Conservation (phyloP, 92 coral and sea anemone genomes). For the Umimayanthus chanpuru region DNA sequence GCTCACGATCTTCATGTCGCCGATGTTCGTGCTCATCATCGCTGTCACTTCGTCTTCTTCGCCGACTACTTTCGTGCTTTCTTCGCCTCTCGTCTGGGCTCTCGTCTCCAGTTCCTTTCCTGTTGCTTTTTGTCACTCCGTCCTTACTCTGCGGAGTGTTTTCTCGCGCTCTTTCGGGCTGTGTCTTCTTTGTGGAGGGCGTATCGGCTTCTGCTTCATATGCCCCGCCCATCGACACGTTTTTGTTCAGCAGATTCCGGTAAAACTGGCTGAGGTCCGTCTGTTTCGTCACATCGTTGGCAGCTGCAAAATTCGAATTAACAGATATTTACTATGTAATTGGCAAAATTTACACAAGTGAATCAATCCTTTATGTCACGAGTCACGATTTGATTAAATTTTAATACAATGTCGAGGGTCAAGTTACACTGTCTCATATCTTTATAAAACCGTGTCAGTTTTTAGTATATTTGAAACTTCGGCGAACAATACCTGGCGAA, state of each 20-base stretch:
- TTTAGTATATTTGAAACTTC: too few relatives aligned
- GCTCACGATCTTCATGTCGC: constrained; percentile 12
- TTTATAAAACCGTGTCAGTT: too few relatives aligned
- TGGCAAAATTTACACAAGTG: too few relatives aligned
- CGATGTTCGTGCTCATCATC: constrained; percentile 39
- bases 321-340: too few relatives aligned
- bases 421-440: too few relatives aligned
- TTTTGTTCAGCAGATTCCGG: constrained; percentile 83
- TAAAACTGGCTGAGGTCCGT: constrained; percentile 89
- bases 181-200: constrained; percentile 21
- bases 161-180: constrained; percentile 13
- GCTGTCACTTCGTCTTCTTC: constrained; percentile 36
- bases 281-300: constrained; percentile 94
- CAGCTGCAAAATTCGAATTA: constrained; percentile 52
- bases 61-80: constrained; percentile 30
- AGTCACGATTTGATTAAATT: too few relatives aligned
- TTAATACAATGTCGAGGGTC: too few relatives aligned
- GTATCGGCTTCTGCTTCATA: constrained; percentile 65
- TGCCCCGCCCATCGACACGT: constrained; percentile 88
- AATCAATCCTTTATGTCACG: too few relatives aligned
- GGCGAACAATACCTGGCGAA: too few relatives aligned
- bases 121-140: background rate
- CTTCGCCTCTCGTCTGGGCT: constrained; percentile 21
- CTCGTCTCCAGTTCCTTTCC: background rate
- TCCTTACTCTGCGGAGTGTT: background rate